Percentiles rank a stretch among this genome's conserved stretches.
Evolutionary conservation across 2,113 vertebrate genomes (phyloP).

Genomic region (Sminthopsis crassicaudata): DNA sequence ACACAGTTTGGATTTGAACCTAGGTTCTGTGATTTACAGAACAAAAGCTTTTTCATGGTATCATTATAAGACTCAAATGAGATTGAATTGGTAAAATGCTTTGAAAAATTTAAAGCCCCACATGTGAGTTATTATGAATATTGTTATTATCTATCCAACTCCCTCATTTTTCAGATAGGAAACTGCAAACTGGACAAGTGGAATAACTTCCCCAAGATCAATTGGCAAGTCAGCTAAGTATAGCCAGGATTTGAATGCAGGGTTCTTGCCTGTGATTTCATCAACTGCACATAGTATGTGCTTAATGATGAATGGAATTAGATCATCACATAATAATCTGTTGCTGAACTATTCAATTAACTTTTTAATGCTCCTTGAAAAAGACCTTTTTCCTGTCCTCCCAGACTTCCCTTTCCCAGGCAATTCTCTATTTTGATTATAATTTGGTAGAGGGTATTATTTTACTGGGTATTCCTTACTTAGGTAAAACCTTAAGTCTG

Average conservation of each 20-base stretch:
- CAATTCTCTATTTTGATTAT: neutral
- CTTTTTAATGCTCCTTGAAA: neutral
- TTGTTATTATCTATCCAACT: neutral
- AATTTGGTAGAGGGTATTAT: neutral
- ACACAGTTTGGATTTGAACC: neutral
- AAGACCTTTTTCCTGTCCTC: no score
- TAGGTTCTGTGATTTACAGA: neutral
- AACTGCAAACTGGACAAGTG: neutral
- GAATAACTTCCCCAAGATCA: neutral
- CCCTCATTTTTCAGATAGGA: neutral
- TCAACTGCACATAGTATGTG: neutral
- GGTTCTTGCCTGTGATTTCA: neutral
- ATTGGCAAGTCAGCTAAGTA: neutral
- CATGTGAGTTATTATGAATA: neutral
- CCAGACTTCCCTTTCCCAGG: neutral
- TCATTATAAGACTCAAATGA: neutral
- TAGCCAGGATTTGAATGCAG: neutral
- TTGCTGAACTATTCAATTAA: neutral
- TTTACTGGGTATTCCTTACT: neutral
- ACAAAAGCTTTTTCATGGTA: neutral
- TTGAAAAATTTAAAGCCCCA: neutral
- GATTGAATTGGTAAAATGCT: neutral
- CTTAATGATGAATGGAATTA: neutral
- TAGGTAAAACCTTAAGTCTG: neutral
- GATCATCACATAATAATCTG: neutral